Evolutionary conservation across 1,140 invertebrate genomes (phyloP).

Genomic region (Drosophila oshimai): DNA sequence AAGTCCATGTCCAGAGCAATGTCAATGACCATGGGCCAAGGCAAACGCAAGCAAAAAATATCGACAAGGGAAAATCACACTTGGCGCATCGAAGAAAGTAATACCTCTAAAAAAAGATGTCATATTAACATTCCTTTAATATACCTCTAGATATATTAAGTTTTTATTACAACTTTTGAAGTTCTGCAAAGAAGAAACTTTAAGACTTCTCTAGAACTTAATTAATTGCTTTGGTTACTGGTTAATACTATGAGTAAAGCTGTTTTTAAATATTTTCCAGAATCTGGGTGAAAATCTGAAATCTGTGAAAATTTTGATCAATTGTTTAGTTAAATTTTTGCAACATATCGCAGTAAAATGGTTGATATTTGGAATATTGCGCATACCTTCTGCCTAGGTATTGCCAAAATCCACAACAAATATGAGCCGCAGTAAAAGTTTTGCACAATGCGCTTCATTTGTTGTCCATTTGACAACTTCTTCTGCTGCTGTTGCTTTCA

Average conservation of each 20-base stretch:
- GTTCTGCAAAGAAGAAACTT: no score
- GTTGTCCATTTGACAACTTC: slow-evolving; percentile 67
- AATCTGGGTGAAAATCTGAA: no score
- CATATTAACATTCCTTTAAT: no score
- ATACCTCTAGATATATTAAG: no score
- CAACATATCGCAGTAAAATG: no score
- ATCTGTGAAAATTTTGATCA: no score
- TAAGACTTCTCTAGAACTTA: no score
- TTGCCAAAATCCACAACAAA: slow-evolving; percentile 47
- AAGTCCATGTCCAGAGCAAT: slow-evolving; percentile 41
- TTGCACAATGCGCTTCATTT: slow-evolving; percentile 77
- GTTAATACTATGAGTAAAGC: no score
- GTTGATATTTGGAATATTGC: not conserved
- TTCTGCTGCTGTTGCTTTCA: slow-evolving; percentile 30
- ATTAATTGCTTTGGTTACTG: no score
- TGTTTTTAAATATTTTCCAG: no score
- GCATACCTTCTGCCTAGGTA: not conserved
- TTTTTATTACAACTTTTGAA: no score
- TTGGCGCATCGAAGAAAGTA: not conserved
- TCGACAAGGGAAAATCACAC: not conserved
- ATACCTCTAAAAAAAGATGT: not conserved
- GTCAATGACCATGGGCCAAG: slow-evolving; percentile 46
- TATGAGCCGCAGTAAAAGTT: slow-evolving; percentile 66
- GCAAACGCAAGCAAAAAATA: not conserved
- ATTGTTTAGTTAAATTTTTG: no score